Conservation (phyloP, 2,888 invertebrate species). For the Dasypogon diadema region DNA sequence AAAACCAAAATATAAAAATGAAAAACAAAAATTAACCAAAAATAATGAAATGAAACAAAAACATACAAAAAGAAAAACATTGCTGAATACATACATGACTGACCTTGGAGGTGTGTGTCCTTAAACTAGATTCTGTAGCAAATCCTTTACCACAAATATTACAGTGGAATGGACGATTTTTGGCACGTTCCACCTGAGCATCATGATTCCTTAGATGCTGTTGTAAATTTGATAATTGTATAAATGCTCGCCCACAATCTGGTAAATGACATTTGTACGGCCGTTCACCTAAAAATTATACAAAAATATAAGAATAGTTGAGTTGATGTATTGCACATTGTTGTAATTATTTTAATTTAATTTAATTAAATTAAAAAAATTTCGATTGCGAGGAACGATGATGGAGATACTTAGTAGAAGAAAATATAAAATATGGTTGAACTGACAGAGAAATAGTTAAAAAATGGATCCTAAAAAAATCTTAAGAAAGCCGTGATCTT, state of each 20-base stretch:
- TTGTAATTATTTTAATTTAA: no score
- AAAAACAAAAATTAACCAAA: constrained; percentile 1
- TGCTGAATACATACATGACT: constrained; percentile 70
- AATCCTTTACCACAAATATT: constrained; percentile 97
- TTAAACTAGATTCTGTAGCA: constrained; percentile 93
- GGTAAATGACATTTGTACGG: constrained; percentile 97
- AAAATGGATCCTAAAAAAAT: no score
- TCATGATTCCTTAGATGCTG: constrained; percentile 97
- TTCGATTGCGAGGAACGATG: no score
- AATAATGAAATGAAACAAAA: constrained; percentile 20
- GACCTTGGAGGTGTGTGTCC: constrained; percentile 98
- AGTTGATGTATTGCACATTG: no score
- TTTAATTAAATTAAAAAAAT: no score
- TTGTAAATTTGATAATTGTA: constrained; percentile 95
- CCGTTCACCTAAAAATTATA: constrained; percentile 83
- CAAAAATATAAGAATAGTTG: constrained; percentile 63
- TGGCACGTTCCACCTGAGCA: constrained; percentile 93
- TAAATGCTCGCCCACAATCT: constrained; percentile 95
- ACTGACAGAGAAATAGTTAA: no score
- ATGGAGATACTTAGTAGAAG: no score
- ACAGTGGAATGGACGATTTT: constrained; percentile 95
- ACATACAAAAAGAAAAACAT: constrained; percentile 42
- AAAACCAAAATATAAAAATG: not conserved
- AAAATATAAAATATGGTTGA: no score
- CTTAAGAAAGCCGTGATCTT: no score